These are phyloP conservation scores for Pituophis catenifer DNA, from an alignment of 2,113 vertebrate species.

Conservation along the genomic window DNA sequence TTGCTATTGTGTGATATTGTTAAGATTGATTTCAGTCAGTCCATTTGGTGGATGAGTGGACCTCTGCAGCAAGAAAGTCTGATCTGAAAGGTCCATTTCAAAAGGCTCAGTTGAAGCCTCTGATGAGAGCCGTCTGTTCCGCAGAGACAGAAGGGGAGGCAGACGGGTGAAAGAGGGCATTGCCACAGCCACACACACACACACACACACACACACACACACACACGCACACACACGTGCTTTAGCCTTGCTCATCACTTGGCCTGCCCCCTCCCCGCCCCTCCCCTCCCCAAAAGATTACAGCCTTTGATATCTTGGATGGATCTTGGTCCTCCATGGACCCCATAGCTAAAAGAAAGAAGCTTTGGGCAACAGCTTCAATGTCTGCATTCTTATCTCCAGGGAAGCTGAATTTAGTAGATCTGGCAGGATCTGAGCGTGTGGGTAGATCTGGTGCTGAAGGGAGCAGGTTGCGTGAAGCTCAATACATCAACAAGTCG, in stretches of 20 bases:
- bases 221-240: accelerated
- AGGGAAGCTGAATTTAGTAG: slow-evolving; percentile 96
- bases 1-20: not conserved
- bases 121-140: not conserved
- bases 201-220: accelerated
- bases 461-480: slow-evolving; percentile 88
- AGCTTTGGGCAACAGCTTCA: no score
- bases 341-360: not conserved
- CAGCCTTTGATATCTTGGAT: not conserved
- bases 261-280: not conserved
- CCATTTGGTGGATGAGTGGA: not conserved
- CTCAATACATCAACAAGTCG: slow-evolving; percentile 96
- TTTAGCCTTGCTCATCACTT: not conserved
- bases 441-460: slow-evolving; percentile 90
- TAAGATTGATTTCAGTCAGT: not conserved
- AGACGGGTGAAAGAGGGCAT: not conserved
- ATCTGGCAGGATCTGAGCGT: slow-evolving; percentile 91
- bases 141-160: not conserved
- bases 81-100: not conserved
- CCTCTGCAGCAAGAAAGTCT: not conserved
- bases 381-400: not conserved
- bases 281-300: not conserved
- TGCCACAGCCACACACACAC: accelerated
- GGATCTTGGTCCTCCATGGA: not conserved
- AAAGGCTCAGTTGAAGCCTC: not conserved